Evolutionary conservation across 1,140 invertebrate species (phyloP).

Genomic region (Rhagoletis zephyria): DNA sequence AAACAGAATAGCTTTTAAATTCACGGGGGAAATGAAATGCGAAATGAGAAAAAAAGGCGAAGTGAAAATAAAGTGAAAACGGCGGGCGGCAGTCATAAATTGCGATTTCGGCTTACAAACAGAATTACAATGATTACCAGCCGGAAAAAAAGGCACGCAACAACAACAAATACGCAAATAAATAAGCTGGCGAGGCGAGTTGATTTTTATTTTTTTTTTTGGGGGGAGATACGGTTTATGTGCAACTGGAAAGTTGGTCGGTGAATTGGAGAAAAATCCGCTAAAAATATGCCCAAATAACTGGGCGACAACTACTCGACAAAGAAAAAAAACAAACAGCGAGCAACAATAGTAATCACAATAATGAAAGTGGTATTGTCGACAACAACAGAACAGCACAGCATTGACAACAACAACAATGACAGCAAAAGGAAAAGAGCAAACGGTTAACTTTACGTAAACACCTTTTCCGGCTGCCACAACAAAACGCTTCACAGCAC

Average conservation of each 20-base stretch:
- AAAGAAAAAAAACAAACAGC: neutral
- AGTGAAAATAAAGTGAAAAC: conserved; percentile 46
- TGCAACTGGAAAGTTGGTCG: neutral
- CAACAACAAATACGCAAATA: neutral
- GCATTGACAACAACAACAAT: neutral
- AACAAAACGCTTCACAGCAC: neutral
- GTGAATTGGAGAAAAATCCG: neutral
- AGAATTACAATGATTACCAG: conserved; percentile 42
- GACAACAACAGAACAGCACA: conserved; percentile 10
- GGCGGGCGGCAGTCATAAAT: conserved; percentile 44
- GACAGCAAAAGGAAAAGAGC: conserved; percentile 1
- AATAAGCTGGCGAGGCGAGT: neutral
- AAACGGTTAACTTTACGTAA: conserved; percentile 37
- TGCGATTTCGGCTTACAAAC: conserved; percentile 49
- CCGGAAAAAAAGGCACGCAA: neutral
- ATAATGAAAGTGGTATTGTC: conserved; percentile 21
- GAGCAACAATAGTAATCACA: conserved; percentile 19
- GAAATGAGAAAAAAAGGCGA: neutral
- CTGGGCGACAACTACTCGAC: conserved; percentile 1
- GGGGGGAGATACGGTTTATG: neutral
- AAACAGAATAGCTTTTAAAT: neutral
- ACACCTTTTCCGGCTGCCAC: conserved; percentile 49
- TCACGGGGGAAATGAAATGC: conserved; percentile 12
- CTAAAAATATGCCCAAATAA: conserved; percentile 30
- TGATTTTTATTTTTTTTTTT: neutral